Conservation (phyloP, 2,113 vertebrate species). For the Dipodomys ordii region DNA sequence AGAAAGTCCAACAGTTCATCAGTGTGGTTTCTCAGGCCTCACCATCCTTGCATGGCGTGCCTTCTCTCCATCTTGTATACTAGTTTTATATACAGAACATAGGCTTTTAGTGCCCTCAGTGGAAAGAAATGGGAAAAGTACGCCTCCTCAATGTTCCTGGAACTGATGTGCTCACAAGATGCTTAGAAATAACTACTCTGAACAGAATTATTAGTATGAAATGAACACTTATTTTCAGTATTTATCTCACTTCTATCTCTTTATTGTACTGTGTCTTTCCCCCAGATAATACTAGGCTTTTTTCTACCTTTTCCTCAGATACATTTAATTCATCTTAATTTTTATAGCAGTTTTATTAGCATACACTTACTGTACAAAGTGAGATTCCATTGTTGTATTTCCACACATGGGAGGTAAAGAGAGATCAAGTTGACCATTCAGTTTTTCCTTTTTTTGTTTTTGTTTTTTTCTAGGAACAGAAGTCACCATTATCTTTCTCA, state of each 20-base stretch:
- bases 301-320: neutral
- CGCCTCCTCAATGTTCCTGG: neutral
- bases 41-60: neutral
- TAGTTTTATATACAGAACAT: neutral
- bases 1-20: neutral
- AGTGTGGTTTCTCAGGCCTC: neutral
- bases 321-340: slow-evolving; percentile 24
- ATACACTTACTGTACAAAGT: too few species aligned
- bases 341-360: neutral
- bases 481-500: neutral
- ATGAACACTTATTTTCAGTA: neutral
- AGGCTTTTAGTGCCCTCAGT: neutral
- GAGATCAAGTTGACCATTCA: neutral
- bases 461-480: neutral
- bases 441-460: neutral
- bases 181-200: neutral
- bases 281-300: neutral
- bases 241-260: neutral
- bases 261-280: neutral
- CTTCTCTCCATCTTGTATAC: neutral
- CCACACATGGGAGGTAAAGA: neutral
- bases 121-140: neutral
- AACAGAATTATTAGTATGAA: neutral
- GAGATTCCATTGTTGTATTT: too few species aligned
- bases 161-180: neutral